Evolutionary conservation across 2,888 invertebrate genomes (phyloP), one percentile per base, ranked within the genome.

Genomic region (Electrophaes corylata): DNA sequence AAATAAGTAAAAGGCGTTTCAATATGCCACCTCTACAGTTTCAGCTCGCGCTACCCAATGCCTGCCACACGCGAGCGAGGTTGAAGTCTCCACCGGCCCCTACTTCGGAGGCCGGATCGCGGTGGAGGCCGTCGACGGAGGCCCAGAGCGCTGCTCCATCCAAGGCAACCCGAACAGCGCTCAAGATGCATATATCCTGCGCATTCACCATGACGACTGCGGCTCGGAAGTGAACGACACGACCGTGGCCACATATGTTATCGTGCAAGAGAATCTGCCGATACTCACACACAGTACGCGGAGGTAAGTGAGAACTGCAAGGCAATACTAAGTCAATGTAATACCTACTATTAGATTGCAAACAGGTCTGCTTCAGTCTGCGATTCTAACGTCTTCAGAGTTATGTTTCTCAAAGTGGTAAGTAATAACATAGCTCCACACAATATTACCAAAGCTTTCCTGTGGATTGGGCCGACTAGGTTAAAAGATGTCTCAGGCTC

Each of bases 31-130:
- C 10, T 19, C 10, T 57, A 44, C 57, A 96, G 96, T 96, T 93
- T 95, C 96, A 65, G 96, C 96, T 0, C 93, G 94, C 69, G 96
- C 96, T 3, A 96, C 95, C 0, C 94, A 95, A 78, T 96, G 96
- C 72, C 83, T 96, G 58, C 95, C 96, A 0, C 95, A 96, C 68
- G 95, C 95, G 35, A 96, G 96, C 47, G 96, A 96, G 79, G 96
- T 96, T 47, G 95, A 96, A 81, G 96, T 96, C 4, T 94, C 96
- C 11, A 96, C 96, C 0, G 96, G 96, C 0, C 96, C 96, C 0
- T 94, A 94, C 76, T 96, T 96, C 78, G 95, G 94, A 0, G 96
- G 96, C 1, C 93, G 95, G 60, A 96, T 96, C 60, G 95, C 95
- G 0, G 95, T 95, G 1, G 95, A 95, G 78, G 94, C 95, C 0